phyloP scores from a whole-genome alignment of 2,797 vertebrate species.

The Periparus ater region DNA sequence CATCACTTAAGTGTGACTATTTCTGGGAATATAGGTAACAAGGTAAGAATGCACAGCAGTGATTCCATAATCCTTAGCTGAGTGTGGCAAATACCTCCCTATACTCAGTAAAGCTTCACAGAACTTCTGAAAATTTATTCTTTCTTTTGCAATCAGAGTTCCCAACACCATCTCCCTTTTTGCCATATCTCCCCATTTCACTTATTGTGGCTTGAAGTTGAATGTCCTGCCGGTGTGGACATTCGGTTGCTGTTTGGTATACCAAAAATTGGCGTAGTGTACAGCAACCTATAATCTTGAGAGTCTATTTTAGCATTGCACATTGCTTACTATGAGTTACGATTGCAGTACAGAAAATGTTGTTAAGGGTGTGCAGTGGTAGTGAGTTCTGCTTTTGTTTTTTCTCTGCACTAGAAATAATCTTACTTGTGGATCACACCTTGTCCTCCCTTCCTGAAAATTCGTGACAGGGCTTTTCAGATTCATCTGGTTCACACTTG shows the following conservation, averaged over 20 bases:
- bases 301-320: not conserved
- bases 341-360: not conserved
- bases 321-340: not conserved
- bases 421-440: not conserved
- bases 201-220: not conserved
- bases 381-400: not conserved
- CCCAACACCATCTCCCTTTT: not conserved
- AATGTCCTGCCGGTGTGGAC: not conserved
- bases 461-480: not conserved
- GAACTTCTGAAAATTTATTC: not conserved
- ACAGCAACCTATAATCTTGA: not conserved
- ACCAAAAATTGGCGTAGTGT: fast-evolving
- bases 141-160: not conserved
- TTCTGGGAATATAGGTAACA: not conserved
- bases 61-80: not conserved
- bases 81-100: not conserved
- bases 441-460: not conserved
- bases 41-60: not conserved
- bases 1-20: not conserved
- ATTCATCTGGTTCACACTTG: not conserved
- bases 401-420: not conserved
- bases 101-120: not conserved
- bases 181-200: fast-evolving
- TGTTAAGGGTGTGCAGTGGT: not conserved
- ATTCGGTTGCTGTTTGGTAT: not conserved